Evolutionary conservation across 2,888 invertebrate genomes (phyloP).

Genomic region (Ophion ellenae): DNA sequence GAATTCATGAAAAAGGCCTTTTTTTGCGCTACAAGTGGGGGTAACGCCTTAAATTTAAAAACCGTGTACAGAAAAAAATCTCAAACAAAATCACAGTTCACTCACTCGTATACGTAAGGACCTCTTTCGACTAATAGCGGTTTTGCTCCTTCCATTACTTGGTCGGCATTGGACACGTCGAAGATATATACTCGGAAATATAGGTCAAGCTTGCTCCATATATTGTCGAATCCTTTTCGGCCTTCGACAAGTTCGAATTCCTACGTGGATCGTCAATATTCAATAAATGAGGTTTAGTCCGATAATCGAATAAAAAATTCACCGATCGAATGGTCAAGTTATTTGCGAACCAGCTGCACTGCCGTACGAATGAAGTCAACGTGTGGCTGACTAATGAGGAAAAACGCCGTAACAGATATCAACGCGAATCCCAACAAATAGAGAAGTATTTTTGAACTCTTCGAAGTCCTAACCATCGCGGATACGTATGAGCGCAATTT

Average conservation of each 20-base stretch:
- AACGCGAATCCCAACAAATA: slow-evolving; percentile 17
- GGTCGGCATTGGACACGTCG: slow-evolving; percentile 86
- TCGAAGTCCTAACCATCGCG: slow-evolving; percentile 27
- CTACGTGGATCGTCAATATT: slow-evolving; percentile 79
- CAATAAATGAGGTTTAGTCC: neutral
- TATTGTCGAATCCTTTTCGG: slow-evolving; percentile 85
- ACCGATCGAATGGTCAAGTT: neutral
- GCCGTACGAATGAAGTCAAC: neutral
- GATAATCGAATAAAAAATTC: neutral
- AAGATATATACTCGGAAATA: slow-evolving; percentile 73
- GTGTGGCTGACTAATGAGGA: slow-evolving; percentile 26
- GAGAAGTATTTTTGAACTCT: slow-evolving; percentile 33
- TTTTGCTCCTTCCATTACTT: slow-evolving; percentile 84
- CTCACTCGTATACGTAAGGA: slow-evolving; percentile 88
- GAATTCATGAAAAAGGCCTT: no score
- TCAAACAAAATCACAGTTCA: neutral
- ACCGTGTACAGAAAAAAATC: neutral
- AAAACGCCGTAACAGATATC: slow-evolving; percentile 28
- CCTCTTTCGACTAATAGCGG: slow-evolving; percentile 87
- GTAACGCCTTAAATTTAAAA: no score
- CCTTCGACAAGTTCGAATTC: slow-evolving; percentile 86
- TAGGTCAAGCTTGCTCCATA: slow-evolving; percentile 85
- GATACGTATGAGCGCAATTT: neutral
- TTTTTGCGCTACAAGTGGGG: no score
- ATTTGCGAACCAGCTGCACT: slow-evolving; percentile 16